A percentile compares a stretch with the other conserved stretches of the same genome.
These are phyloP conservation scores for Drosophila chauvacae DNA, from an alignment of 1,140 invertebrate genomes.

Conservation along the genomic window DNA sequence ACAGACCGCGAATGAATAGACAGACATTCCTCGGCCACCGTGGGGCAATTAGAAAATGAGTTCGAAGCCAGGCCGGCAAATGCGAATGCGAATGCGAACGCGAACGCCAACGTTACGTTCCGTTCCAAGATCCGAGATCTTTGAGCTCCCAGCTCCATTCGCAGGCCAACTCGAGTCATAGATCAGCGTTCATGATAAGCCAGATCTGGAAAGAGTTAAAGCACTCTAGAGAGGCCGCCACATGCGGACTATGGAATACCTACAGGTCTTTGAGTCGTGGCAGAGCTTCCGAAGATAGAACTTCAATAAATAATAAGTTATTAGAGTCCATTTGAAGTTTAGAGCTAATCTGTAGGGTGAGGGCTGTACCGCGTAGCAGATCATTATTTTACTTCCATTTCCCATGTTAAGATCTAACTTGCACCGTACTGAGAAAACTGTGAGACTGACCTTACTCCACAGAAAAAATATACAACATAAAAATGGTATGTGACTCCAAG, in stretches of 20 bases:
- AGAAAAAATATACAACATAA: neutral
- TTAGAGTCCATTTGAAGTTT: neutral
- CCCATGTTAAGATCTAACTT: neutral
- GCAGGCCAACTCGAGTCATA: conserved; percentile 62
- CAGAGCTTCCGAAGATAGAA: neutral
- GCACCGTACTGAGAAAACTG: neutral
- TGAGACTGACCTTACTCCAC: neutral
- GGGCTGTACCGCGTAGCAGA: no score
- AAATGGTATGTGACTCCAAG: conserved; percentile 9
- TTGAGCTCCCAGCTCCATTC: conserved; percentile 31
- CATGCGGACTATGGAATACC: conserved; percentile 27
- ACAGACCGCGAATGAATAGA: conserved; percentile 67
- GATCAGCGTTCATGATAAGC: conserved; percentile 80
- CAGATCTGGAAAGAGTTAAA: conserved; percentile 25
- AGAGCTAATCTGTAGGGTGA: no score
- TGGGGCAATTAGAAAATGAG: conserved; percentile 82
- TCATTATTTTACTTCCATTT: neutral
- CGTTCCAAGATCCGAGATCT: conserved; percentile 41
- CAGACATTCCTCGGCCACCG: conserved; percentile 72
- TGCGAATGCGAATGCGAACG: conserved; percentile 19
- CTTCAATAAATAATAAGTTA: neutral
- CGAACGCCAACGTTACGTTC: conserved; percentile 28
- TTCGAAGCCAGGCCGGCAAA: conserved; percentile 56
- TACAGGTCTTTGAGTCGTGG: neutral
- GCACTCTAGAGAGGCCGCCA: neutral